A percentile compares a stretch with the other conserved stretches of the same genome.
phyloP scores from a whole-genome alignment of 2,113 vertebrate species.

The Pan troglodytes region DNA sequence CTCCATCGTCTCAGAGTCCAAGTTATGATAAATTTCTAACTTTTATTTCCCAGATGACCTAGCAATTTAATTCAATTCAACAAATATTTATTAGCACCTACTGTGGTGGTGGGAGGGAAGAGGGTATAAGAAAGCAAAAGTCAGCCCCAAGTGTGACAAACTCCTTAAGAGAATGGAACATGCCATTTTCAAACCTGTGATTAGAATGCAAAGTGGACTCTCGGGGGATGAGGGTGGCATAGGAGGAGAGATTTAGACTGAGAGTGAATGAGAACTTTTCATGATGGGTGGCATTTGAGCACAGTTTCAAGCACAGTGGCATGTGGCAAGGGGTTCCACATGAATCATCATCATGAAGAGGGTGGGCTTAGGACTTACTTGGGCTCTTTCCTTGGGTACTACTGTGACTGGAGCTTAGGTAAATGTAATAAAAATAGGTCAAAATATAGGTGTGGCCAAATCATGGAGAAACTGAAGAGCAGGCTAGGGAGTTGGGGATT shows the following conservation, averaged over 20 bases:
- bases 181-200: no score
- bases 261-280: not conserved
- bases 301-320: not conserved
- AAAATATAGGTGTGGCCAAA: not conserved
- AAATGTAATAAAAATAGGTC: not conserved
- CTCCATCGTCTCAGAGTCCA: not conserved
- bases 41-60: not conserved
- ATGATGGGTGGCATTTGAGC: not conserved
- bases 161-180: no score
- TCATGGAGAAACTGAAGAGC: not conserved
- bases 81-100: conserved; percentile 11
- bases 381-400: not conserved
- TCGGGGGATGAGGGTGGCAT: fast-evolving
- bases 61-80: conserved; percentile 56
- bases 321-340: not conserved
- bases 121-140: not conserved
- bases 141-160: no score
- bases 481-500: not conserved
- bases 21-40: conserved; percentile 48
- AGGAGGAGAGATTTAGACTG: not conserved
- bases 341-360: not conserved
- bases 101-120: not conserved
- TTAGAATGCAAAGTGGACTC: not conserved
- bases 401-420: not conserved
- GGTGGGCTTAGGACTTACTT: not conserved